Conservation (phyloP, 2,113 vertebrate species). For the Arizona elegans region DNA sequence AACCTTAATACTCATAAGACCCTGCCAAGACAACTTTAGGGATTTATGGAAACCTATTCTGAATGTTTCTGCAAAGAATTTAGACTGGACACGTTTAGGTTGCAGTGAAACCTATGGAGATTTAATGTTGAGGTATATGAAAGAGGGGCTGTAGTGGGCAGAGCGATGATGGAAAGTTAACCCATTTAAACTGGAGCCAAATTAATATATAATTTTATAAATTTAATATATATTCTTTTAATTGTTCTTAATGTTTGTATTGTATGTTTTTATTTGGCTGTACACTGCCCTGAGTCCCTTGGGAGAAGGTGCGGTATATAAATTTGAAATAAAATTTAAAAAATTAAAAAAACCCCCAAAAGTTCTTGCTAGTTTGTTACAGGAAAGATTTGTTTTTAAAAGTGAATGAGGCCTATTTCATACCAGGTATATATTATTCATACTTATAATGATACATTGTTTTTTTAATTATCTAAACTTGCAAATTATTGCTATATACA, state of each 20-base stretch:
- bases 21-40: not conserved
- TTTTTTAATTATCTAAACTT: not conserved
- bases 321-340: too few relatives aligned
- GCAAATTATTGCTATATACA: not conserved
- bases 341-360: not conserved
- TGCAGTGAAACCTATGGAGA: not conserved
- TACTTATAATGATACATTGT: not conserved
- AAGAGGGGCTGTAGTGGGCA: not conserved
- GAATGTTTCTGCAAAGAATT: not conserved
- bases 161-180: not conserved
- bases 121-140: not conserved
- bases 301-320: too few relatives aligned
- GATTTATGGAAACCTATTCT: not conserved
- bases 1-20: not conserved
- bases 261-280: too few relatives aligned
- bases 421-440: not conserved
- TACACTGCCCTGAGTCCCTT: too few relatives aligned
- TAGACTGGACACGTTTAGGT: not conserved
- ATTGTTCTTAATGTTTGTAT: too few relatives aligned
- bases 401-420: too few relatives aligned
- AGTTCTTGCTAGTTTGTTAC: not conserved
- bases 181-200: too few relatives aligned
- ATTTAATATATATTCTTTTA: too few relatives aligned
- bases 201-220: too few relatives aligned
- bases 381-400: not conserved